Evolutionary conservation across 2,888 invertebrate genomes (phyloP).

Genomic region (Ennomos fuscantarius): DNA sequence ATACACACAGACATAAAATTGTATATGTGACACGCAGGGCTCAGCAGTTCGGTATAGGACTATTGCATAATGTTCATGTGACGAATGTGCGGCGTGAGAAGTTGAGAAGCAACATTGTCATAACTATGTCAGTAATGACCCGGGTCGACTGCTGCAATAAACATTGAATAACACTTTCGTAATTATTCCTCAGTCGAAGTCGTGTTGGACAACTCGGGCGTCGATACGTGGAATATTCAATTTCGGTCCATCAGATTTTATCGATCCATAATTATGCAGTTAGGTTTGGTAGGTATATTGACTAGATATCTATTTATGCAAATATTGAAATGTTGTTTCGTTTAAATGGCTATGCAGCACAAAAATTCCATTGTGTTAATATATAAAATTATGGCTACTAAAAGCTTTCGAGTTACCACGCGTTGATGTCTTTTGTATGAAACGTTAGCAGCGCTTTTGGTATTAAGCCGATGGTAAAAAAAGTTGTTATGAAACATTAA

Average conservation of each 20-base stretch:
- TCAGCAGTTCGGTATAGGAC: constrained; percentile 1
- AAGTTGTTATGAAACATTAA: too few relatives aligned
- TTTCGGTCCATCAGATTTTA: constrained; percentile 28
- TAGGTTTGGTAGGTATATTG: neutral
- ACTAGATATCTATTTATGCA: too few relatives aligned
- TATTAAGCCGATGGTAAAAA: too few relatives aligned
- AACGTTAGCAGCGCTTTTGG: too few relatives aligned
- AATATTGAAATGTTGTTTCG: too few relatives aligned
- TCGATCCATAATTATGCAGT: neutral
- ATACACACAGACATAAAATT: neutral
- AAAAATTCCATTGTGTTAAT: too few relatives aligned
- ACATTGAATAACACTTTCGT: constrained; percentile 47
- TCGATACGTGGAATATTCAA: constrained; percentile 31
- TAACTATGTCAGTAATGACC: constrained; percentile 35
- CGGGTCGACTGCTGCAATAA: constrained; percentile 36
- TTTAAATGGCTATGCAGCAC: too few relatives aligned
- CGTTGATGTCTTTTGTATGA: constrained; percentile 63
- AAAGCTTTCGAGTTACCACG: constrained; percentile 25
- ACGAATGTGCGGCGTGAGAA: constrained; percentile 15
- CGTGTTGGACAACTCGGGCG: constrained; percentile 22
- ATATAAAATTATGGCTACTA: neutral
- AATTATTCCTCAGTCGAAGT: constrained; percentile 45
- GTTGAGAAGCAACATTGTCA: constrained; percentile 23
- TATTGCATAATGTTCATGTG: constrained; percentile 22
- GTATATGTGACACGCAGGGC: neutral